A percentile compares a stretch with the other conserved stretches of the same genome.
Conservation (phyloP, 2,797 vertebrate genomes). For the Nyctibius grandis region DNA sequence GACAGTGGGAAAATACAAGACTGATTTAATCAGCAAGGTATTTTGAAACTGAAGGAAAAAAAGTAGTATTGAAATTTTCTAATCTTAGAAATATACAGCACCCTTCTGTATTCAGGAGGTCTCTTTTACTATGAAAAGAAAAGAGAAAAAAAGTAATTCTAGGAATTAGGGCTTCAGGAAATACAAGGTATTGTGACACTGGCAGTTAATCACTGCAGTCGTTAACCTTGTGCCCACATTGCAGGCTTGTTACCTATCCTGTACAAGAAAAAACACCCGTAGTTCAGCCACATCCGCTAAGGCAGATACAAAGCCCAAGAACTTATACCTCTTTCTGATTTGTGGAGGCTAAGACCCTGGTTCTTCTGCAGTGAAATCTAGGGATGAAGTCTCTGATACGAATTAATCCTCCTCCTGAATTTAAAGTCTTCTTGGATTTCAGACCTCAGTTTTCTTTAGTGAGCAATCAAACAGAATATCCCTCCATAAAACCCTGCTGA, state of each 20-base stretch:
- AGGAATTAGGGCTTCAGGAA: not conserved
- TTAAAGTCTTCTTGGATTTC: not conserved
- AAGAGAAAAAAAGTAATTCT: not conserved
- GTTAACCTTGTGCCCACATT: not conserved
- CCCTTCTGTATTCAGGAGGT: not conserved
- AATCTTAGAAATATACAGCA: not conserved
- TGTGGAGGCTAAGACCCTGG: not conserved
- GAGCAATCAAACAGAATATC: not conserved
- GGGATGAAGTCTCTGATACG: not conserved
- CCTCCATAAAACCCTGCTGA: not conserved
- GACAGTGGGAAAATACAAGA: not conserved
- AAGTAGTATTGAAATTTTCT: not conserved
- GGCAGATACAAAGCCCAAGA: not conserved
- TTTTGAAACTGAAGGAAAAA: not conserved
- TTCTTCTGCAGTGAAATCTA: not conserved
- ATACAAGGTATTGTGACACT: not conserved
- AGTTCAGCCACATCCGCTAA: not conserved
- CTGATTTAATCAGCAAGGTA: not conserved
- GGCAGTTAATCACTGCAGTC: not conserved
- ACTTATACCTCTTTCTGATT: not conserved
- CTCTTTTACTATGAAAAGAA: not conserved
- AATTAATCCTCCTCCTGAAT: not conserved
- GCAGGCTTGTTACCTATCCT: not conserved
- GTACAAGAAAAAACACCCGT: not conserved
- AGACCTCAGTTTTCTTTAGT: not conserved